A percentile compares a stretch with the other conserved stretches of the same genome.
Conservation (phyloP, 2,113 vertebrate species). For the Syrrhaptes paradoxus region DNA sequence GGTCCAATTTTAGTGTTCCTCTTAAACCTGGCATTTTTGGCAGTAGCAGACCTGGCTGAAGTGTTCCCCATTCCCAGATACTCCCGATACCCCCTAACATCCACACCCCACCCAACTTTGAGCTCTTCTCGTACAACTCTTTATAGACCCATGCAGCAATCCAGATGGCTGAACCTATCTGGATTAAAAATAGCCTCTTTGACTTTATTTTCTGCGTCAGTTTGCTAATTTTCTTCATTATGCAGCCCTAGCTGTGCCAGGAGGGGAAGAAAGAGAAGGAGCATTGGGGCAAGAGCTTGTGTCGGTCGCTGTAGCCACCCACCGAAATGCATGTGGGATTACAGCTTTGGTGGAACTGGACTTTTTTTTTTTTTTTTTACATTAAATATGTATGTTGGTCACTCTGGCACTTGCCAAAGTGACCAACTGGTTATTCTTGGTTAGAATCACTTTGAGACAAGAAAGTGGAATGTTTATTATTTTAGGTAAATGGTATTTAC, state of each 20-base stretch:
- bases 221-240: not conserved
- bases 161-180: not conserved
- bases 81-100: not conserved
- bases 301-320: not conserved
- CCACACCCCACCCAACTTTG: fast-evolving
- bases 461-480: not conserved
- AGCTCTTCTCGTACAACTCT: not conserved
- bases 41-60: not conserved
- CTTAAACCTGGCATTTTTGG: not conserved
- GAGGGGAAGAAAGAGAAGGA: not conserved
- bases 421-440: not conserved
- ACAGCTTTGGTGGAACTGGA: not conserved
- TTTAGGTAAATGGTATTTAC: not conserved
- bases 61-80: not conserved
- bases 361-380: not conserved
- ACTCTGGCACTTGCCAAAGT: not conserved
- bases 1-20: not conserved
- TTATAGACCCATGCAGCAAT: fast-evolving
- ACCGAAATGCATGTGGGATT: fast-evolving
- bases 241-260: not conserved
- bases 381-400: not conserved
- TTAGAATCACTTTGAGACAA: not conserved
- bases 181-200: not conserved
- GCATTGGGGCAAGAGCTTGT: fast-evolving
- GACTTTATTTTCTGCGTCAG: not conserved